Conservation (phyloP, 2,797 vertebrate genomes). For the Neosilurus hyrtlii region DNA sequence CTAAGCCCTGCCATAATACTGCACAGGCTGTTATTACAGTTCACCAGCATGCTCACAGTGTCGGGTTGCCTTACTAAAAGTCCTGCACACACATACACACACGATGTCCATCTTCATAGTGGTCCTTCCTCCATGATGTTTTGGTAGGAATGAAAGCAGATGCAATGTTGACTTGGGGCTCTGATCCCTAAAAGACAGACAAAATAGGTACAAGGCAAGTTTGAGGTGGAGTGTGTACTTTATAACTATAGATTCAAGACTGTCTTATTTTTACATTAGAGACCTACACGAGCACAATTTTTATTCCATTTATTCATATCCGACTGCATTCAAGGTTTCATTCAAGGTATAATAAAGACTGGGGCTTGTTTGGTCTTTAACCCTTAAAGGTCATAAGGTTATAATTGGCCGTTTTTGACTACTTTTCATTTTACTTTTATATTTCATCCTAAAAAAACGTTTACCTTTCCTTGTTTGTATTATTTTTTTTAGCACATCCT, state of each 20-base stretch:
- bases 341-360: background rate
- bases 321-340: background rate
- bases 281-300: background rate
- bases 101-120: constrained; percentile 19
- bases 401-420: too few species aligned
- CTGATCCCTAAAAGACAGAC: constrained; percentile 45
- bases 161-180: constrained; percentile 11
- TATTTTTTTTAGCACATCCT: too few species aligned
- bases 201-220: background rate
- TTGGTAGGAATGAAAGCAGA: constrained; percentile 38
- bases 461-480: too few species aligned
- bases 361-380: background rate
- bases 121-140: constrained; percentile 20
- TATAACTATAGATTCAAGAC: too few species aligned
- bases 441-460: too few species aligned
- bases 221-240: background rate
- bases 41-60: constrained; percentile 35
- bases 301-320: background rate
- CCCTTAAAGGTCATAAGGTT: too few species aligned
- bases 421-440: too few species aligned
- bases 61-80: constrained; percentile 35
- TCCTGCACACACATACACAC: constrained; percentile 14
- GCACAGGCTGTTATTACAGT: constrained; percentile 62
- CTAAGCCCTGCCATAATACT: constrained; percentile 62
- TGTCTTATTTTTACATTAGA: background rate